phyloP scores from a whole-genome alignment of 2,797 vertebrate genomes.

The Peromyscus attwateri region DNA sequence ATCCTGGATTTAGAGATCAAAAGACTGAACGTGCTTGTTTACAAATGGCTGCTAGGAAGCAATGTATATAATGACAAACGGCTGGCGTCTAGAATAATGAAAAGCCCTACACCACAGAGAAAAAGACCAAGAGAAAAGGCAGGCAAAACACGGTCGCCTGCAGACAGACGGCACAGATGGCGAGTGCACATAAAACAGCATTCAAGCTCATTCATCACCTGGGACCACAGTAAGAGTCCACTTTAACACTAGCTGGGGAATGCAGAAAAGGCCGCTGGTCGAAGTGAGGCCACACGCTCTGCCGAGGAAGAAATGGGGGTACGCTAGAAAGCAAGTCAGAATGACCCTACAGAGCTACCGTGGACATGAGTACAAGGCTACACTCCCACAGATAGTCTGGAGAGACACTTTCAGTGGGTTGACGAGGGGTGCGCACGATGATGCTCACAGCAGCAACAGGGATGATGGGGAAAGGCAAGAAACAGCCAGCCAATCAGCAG shows the following conservation, averaged over 20 bases:
- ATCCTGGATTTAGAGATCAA: neutral
- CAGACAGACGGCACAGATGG: neutral
- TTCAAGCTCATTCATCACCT: neutral
- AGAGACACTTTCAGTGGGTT: neutral
- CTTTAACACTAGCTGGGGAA: neutral
- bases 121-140: neutral
- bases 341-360: neutral
- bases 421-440: no score
- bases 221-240: neutral
- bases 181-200: neutral
- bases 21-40: neutral
- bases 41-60: neutral
- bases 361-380: accelerated
- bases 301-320: neutral
- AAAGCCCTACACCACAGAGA: neutral
- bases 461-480: neutral
- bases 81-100: neutral
- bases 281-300: neutral
- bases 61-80: neutral
- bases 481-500: no score
- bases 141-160: neutral
- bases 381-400: accelerated
- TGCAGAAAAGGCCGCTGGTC: neutral
- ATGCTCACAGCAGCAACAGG: neutral
- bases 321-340: neutral